Evolutionary conservation across 1,140 invertebrate species (phyloP).

Genomic region (Gryon sp.): DNA sequence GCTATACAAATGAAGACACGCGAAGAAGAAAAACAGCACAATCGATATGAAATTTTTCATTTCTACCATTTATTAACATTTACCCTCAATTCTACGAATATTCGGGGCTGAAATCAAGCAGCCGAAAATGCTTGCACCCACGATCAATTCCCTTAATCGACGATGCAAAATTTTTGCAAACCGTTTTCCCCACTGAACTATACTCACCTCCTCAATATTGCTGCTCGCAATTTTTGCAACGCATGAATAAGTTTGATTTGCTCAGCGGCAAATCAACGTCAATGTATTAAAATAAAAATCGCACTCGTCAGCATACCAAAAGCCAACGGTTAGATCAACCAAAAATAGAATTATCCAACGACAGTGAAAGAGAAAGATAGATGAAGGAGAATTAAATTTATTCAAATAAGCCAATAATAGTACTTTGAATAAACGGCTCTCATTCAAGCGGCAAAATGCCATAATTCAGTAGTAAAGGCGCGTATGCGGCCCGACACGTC

Average conservation of each 20-base stretch:
- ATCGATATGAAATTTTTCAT: constrained; percentile 7
- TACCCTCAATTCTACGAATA: constrained; percentile 8
- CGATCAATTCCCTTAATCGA: constrained; percentile 21
- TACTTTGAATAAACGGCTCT: constrained; percentile 34
- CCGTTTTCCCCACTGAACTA: not conserved
- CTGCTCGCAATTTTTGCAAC: constrained; percentile 25
- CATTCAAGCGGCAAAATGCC: constrained; percentile 32
- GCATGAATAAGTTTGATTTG: constrained; percentile 42
- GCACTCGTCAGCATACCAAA: constrained; percentile 15
- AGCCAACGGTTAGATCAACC: constrained; percentile 14
- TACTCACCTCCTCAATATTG: constrained; percentile 6
- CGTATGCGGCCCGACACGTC: constrained; percentile 17
- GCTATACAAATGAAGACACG: no score
- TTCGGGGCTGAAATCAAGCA: not conserved
- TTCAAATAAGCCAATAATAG: constrained; percentile 41
- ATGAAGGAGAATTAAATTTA: constrained; percentile 51
- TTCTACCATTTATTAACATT: constrained; percentile 2
- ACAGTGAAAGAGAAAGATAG: no score
- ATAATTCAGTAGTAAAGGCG: constrained; percentile 37
- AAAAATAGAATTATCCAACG: constrained; percentile 29
- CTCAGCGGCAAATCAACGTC: constrained; percentile 8
- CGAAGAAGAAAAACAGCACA: not conserved
- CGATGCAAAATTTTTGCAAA: constrained; percentile 40
- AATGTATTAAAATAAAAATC: constrained; percentile 38
- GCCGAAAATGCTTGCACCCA: constrained; percentile 7